These are phyloP conservation scores for Syrphus vitripennis DNA, from an alignment of 2,888 invertebrate species.

Conservation along the genomic window DNA sequence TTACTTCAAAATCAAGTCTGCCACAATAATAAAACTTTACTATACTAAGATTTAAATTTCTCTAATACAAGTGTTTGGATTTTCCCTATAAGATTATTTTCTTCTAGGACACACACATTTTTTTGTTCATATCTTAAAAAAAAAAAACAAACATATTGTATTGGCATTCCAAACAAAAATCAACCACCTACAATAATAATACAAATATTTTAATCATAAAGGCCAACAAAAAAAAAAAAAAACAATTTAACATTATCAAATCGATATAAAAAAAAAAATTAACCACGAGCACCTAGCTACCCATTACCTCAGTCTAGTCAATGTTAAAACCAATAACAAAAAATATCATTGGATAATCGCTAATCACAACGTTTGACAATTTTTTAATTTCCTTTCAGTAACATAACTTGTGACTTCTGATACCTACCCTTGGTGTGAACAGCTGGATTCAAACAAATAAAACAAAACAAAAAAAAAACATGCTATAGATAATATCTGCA, in stretches of 20 bases:
- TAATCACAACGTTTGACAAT: conserved; percentile 26
- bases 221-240: neutral
- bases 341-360: conserved; percentile 9
- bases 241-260: neutral
- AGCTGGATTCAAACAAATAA: conserved; percentile 9
- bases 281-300: neutral
- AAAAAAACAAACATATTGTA: neutral
- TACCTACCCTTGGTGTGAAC: conserved; percentile 13
- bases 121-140: neutral
- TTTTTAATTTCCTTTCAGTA: conserved; percentile 37
- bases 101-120: neutral
- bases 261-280: neutral
- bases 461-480: neutral
- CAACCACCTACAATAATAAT: neutral
- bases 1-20: too few relatives aligned
- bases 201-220: conserved; percentile 2
- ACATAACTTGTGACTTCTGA: conserved; percentile 9
- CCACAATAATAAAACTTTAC: too few relatives aligned
- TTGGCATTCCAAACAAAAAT: neutral
- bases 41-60: too few relatives aligned
- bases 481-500: neutral
- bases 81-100: neutral
- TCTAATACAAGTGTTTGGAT: neutral
- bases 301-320: neutral
- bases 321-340: neutral